Conservation (phyloP, 1,140 invertebrate genomes). For the Coenobita brevimanus region DNA sequence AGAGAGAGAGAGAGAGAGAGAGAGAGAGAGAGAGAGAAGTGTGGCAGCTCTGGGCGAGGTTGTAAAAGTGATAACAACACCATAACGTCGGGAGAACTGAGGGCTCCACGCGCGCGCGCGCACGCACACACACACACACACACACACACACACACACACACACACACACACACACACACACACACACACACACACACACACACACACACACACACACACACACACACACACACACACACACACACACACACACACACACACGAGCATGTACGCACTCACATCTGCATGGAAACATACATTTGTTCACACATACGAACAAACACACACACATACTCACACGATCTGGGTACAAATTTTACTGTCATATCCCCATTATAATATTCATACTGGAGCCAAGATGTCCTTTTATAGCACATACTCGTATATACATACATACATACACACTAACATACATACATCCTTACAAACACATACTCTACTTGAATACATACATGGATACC, state of each 20-base stretch:
- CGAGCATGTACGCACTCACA: not conserved
- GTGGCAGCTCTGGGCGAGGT: no score
- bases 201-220: not conserved
- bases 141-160: not conserved
- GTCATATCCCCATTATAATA: no score
- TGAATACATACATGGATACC: no score
- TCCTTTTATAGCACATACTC: no score
- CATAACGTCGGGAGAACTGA: no score
- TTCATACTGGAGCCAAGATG: no score
- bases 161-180: constrained; percentile 10
- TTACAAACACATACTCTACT: no score
- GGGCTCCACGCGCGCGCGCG: no score
- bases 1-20: not conserved
- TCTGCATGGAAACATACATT: not conserved
- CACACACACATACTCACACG: not conserved
- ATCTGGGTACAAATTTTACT: no score
- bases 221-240: constrained; percentile 11
- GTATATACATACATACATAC: constrained; percentile 25
- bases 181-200: not conserved
- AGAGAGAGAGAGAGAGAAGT: not conserved
- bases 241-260: not conserved
- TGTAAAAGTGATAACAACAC: no score
- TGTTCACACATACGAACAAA: not conserved
- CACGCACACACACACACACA: no score
- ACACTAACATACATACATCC: constrained; percentile 22